Evolutionary conservation across 2,888 invertebrate genomes (phyloP).

Genomic region (Parnassius glacialis): DNA sequence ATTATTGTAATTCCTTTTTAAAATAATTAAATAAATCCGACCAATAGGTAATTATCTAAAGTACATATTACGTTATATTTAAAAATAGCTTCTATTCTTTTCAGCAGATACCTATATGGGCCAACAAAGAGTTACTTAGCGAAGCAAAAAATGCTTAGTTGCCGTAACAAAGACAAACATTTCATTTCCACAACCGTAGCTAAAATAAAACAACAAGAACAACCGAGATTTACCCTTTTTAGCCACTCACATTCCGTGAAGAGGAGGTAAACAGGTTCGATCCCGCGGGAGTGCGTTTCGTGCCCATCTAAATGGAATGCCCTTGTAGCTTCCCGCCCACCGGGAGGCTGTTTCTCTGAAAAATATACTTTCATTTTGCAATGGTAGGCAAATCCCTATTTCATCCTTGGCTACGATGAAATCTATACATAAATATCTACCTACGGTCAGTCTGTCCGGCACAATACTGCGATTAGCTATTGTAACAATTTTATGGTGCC

Average conservation of each 20-base stretch:
- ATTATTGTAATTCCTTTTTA: no score
- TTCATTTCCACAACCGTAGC: background rate
- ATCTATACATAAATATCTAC: constrained; percentile 7
- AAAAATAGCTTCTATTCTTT: background rate
- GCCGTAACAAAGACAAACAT: constrained; percentile 9
- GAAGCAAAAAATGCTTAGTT: constrained; percentile 3
- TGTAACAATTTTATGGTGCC: no score
- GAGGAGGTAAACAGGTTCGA: constrained; percentile 31
- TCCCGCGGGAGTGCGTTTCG: constrained; percentile 34
- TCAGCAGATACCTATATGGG: background rate
- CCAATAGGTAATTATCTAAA: no score
- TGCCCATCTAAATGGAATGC: constrained; percentile 41
- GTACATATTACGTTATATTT: no score
- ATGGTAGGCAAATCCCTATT: constrained; percentile 10
- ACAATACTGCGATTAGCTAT: background rate
- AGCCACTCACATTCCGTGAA: constrained; percentile 28
- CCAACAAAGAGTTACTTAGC: background rate
- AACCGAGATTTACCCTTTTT: constrained; percentile 35
- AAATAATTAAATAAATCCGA: no score
- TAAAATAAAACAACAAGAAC: constrained; percentile 19
- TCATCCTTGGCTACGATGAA: constrained; percentile 2
- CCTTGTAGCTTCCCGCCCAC: constrained; percentile 35
- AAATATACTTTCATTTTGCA: constrained; percentile 26
- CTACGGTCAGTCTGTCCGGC: background rate
- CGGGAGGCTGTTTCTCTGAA: constrained; percentile 24